A percentile compares a stretch with the other conserved stretches of the same genome.
phyloP scores from a whole-genome alignment of 2,113 vertebrate genomes.

The Poeciliopsis turrubarensis region DNA sequence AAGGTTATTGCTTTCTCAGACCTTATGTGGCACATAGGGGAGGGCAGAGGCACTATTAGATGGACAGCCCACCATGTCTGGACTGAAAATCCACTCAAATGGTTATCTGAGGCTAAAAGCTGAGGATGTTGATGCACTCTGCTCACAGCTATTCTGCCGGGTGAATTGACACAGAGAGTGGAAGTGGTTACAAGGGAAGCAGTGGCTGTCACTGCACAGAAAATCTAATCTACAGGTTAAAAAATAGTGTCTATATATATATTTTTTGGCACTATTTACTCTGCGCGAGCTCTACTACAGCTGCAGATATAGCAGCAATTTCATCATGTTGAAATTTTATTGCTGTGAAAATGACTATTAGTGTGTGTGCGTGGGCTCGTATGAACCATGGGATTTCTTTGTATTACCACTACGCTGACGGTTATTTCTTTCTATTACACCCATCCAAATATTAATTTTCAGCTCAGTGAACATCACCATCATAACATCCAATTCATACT shows the following conservation, averaged over 20 bases:
- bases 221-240: constrained; percentile 19
- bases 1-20: constrained; percentile 50
- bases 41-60: constrained; percentile 41
- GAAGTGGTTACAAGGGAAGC: constrained; percentile 25
- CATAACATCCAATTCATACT: background rate
- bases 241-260: background rate
- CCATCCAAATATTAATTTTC: constrained; percentile 28
- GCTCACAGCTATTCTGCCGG: constrained; percentile 7
- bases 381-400: constrained; percentile 21
- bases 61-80: constrained; percentile 39
- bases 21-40: constrained; percentile 31
- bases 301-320: constrained; percentile 5
- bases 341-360: constrained; percentile 17
- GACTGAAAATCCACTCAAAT: constrained; percentile 39
- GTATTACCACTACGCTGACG: background rate
- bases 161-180: constrained; percentile 15
- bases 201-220: constrained; percentile 12
- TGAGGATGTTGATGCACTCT: constrained; percentile 43
- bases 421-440: constrained; percentile 22
- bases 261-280: constrained; percentile 12
- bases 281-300: background rate
- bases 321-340: constrained; percentile 8
- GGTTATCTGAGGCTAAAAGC: constrained; percentile 42
- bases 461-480: constrained; percentile 13
- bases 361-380: background rate